phyloP scores from a whole-genome alignment of 2,888 invertebrate species.

The Morpho achilles region DNA sequence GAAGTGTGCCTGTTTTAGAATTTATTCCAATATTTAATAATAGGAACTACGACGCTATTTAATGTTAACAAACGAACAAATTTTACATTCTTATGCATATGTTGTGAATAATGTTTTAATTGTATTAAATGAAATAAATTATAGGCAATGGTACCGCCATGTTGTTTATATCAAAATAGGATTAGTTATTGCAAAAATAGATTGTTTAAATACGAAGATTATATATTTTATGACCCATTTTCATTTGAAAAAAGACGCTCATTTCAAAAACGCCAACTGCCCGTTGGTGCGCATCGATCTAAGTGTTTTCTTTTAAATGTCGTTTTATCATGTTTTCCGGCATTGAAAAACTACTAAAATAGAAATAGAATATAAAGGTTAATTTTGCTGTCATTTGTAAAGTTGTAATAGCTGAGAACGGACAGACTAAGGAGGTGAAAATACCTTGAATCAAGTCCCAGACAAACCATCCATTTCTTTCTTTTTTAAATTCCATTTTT shows the following conservation, averaged over 20 bases:
- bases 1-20: conserved; percentile 60
- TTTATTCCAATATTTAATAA: conserved; percentile 34
- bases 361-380: too few species aligned
- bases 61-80: conserved; percentile 15
- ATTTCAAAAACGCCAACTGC: too few species aligned
- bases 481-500: too few species aligned
- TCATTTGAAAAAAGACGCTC: background rate
- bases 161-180: conserved; percentile 12
- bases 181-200: conserved; percentile 1
- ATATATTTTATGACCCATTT: background rate
- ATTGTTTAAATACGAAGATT: background rate
- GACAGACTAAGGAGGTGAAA: too few species aligned
- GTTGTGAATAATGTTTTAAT: conserved; percentile 25
- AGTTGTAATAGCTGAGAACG: too few species aligned
- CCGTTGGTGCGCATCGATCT: too few species aligned
- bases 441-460: too few species aligned
- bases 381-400: too few species aligned
- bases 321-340: too few species aligned
- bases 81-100: conserved; percentile 29
- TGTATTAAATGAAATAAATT: conserved; percentile 10
- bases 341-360: too few species aligned
- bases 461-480: too few species aligned
- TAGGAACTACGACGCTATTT: conserved; percentile 26
- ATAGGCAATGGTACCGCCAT: conserved; percentile 22
- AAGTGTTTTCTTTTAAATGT: too few species aligned